These are phyloP conservation scores for Ochropleura leucogaster DNA, from an alignment of 2,888 invertebrate species.

Conservation along the genomic window DNA sequence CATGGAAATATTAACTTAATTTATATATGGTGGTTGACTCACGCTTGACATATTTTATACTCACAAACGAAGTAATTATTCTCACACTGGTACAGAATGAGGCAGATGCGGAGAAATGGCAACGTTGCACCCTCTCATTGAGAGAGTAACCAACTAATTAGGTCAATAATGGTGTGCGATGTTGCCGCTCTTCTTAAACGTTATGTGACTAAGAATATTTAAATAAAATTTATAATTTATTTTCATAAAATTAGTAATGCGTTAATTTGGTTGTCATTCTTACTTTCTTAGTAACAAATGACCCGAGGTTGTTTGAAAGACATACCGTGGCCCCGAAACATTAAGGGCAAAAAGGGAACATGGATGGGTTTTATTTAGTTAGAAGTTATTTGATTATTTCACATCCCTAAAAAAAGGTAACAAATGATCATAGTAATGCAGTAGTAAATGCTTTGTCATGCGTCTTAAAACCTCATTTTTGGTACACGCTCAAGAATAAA, in stretches of 20 bases:
- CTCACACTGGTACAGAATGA: constrained; percentile 15
- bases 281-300: not conserved
- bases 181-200: constrained; percentile 44
- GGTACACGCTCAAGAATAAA: not conserved
- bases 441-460: too few species aligned
- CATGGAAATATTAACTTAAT: not conserved
- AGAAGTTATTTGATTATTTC: too few species aligned
- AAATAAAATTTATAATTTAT: not conserved
- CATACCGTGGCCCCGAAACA: too few species aligned
- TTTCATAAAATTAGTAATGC: not conserved
- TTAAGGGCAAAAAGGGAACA: too few species aligned
- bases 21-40: not conserved
- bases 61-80: constrained; percentile 29
- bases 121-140: constrained; percentile 46
- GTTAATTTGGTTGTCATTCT: not conserved
- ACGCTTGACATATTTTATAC: constrained; percentile 8
- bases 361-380: too few species aligned
- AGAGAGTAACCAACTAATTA: constrained; percentile 52
- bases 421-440: too few species aligned
- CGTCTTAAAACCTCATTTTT: not conserved
- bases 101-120: constrained; percentile 34
- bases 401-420: too few species aligned
- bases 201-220: constrained; percentile 31
- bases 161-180: constrained; percentile 51
- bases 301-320: too few species aligned